phyloP scores from a whole-genome alignment of 2,113 vertebrate species.

The Sclerurus mexicanus region DNA sequence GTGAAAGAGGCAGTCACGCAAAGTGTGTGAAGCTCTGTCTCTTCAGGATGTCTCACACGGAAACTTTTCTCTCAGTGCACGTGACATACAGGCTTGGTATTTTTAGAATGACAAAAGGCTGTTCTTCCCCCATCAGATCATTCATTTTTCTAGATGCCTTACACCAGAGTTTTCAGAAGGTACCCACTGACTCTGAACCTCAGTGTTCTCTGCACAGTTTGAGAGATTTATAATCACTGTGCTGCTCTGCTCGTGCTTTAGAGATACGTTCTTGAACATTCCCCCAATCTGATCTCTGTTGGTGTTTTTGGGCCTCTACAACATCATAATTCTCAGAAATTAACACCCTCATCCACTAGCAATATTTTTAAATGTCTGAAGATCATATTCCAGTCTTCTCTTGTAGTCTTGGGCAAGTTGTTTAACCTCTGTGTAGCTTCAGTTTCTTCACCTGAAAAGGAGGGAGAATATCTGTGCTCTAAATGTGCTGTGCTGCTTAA shows the following conservation, averaged over 20 bases:
- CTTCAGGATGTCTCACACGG: not conserved
- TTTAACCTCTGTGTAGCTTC: not conserved
- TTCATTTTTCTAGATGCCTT: conserved; percentile 1
- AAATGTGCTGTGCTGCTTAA: not conserved
- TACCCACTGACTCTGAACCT: not conserved
- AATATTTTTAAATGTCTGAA: not conserved
- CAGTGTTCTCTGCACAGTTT: not conserved
- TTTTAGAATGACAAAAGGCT: conserved; percentile 28
- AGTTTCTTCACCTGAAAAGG: not conserved
- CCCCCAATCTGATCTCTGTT: not conserved
- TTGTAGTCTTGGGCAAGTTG: not conserved
- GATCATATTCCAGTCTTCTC: not conserved
- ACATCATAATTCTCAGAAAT: conserved; percentile 4
- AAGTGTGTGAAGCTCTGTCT: not conserved
- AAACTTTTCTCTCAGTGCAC: not conserved
- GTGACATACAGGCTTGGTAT: not conserved
- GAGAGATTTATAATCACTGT: not conserved
- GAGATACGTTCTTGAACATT: not conserved
- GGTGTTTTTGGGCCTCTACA: not conserved
- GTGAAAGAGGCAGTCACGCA: not conserved
- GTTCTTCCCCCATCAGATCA: not conserved
- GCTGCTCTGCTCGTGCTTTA: not conserved
- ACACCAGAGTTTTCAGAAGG: not conserved
- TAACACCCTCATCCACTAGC: not conserved
- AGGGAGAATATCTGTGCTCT: not conserved